These are phyloP conservation scores for Hydrotaea cyrtoneurina DNA, from an alignment of 2,888 invertebrate species.

Conservation along the genomic window DNA sequence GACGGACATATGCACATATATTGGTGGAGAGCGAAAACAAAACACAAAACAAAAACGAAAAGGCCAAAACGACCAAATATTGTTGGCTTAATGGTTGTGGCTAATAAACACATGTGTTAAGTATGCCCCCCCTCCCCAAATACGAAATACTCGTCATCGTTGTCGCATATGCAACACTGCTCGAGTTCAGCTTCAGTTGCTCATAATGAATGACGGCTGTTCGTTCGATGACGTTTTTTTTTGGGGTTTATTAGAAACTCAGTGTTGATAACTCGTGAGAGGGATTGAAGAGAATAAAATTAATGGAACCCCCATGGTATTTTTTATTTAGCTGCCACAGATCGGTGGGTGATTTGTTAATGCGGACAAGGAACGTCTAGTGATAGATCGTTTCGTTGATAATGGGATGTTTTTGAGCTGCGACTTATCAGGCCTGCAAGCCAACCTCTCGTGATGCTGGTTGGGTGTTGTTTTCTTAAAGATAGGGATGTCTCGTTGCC, in stretches of 20 bases:
- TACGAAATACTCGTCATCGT: constrained; percentile 42
- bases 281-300: too few species aligned
- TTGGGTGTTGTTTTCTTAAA: too few species aligned
- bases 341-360: too few species aligned
- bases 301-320: too few species aligned
- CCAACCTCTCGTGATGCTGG: too few species aligned
- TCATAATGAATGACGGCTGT: neutral
- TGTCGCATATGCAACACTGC: neutral
- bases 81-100: constrained; percentile 59
- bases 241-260: neutral
- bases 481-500: too few species aligned
- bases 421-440: too few species aligned
- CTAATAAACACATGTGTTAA: constrained; percentile 62
- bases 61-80: constrained; percentile 44
- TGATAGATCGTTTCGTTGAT: too few species aligned
- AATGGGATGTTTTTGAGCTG: too few species aligned
- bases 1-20: neutral
- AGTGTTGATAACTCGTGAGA: neutral
- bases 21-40: constrained; percentile 29
- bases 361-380: too few species aligned
- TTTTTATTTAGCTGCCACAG: too few species aligned
- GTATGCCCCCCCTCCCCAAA: constrained; percentile 42
- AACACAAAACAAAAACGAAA: constrained; percentile 13
- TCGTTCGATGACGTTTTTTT: neutral
- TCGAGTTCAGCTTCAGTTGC: neutral